Evolutionary conservation across 1,140 invertebrate genomes (phyloP), one percentile per base, ranked within the genome.

Genomic region (Plectrocnemia conspersa): DNA sequence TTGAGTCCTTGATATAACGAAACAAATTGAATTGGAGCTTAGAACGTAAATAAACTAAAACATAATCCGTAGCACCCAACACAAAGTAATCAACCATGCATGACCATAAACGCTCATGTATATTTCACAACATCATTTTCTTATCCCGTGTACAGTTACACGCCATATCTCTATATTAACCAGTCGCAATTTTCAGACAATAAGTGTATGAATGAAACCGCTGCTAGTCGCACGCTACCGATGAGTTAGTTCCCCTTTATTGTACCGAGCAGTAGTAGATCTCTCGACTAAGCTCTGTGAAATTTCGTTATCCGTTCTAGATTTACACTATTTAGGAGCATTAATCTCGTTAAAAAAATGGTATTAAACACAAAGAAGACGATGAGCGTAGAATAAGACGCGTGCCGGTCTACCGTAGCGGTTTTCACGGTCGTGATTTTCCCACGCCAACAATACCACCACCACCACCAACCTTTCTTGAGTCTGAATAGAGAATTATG

Each of bases 371-470:
- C 11, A 42, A 21, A 23, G 16, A 18, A 33, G 46, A 33, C 32
- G 32, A 48, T 33, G 13, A 22, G 22, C 46, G 27, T 36, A 25
- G 15, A n/a, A n/a, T n/a, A n/a, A n/a, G n/a, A n/a, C n/a, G n/a
- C n/a, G n/a, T n/a, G n/a, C n/a, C n/a, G n/a, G n/a, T n/a, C n/a
- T n/a, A n/a, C n/a, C 9, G 41, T n/a, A 16, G 46, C 16, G 16
- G 36, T 58, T 49, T 58, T 58, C 50, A 58, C 56, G 56, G 56
- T 58, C 50, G 40, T 54, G 52, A 29, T 53, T 58, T 58, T 58
- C 56, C 56, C 56, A 58, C 56, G 56, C 46, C 23, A n/a, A 45
- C 24, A n/a, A n/a, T n/a, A n/a, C n/a, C 27, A 6, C 23, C 46
- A 27, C 35, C 4, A 15, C 35, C 19, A 25, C 13, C 27, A 21